Percentiles rank a stretch among this genome's conserved stretches.
Evolutionary conservation across 2,113 vertebrate genomes (phyloP).

Genomic region (Recurvirostra avosetta): DNA sequence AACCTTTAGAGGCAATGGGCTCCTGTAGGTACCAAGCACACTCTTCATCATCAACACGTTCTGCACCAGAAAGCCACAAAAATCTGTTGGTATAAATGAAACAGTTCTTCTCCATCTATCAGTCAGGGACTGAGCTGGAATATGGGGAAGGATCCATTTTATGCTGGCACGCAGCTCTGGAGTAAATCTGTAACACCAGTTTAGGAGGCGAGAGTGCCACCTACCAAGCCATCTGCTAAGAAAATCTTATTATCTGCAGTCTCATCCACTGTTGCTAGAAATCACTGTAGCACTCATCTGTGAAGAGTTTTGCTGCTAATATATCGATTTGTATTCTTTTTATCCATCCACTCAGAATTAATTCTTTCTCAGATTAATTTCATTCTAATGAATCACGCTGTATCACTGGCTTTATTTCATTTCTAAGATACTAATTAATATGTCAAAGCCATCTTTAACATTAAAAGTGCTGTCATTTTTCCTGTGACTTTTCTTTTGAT

Average conservation of each 20-base stretch:
- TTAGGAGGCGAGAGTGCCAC: conserved; percentile 43
- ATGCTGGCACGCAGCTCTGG: neutral
- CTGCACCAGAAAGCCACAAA: neutral
- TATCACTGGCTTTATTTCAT: neutral
- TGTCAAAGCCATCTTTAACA: conserved; percentile 10
- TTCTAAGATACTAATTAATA: conserved; percentile 30
- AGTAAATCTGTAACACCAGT: neutral
- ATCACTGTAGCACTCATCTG: neutral
- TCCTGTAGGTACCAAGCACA: neutral
- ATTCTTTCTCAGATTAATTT: conserved; percentile 45
- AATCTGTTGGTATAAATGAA: neutral
- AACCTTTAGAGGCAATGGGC: neutral
- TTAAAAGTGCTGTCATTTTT: conserved; percentile 12
- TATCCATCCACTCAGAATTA: neutral
- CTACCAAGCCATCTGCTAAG: conserved; percentile 62
- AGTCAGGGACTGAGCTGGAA: neutral
- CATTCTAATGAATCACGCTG: conserved; percentile 25
- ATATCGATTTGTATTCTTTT: conserved; percentile 25
- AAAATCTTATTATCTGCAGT: conserved; percentile 4
- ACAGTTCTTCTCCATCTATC: neutral
- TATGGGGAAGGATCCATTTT: neutral
- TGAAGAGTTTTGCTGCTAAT: neutral
- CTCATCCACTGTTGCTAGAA: conserved; percentile 12
- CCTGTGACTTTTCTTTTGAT: conserved; percentile 30
- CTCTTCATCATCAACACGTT: neutral